Conservation (phyloP, 2,888 invertebrate species). For the Byasa hedistus region DNA sequence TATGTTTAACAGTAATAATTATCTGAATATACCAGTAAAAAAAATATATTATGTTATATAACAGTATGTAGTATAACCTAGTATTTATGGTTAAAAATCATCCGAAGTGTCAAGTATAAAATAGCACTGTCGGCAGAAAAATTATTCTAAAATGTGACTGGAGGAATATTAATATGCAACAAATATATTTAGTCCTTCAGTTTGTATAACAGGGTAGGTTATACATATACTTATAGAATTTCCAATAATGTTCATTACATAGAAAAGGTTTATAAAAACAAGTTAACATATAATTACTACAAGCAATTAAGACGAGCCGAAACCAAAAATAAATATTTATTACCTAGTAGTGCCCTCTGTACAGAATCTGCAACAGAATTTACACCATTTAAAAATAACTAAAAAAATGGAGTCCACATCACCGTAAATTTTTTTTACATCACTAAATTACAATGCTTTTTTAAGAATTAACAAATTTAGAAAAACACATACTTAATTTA, state of each 20-base stretch:
- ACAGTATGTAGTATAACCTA: constrained; percentile 64
- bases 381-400: constrained; percentile 11
- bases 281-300: constrained; percentile 48
- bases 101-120: constrained; percentile 35
- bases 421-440: constrained; percentile 9
- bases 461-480: constrained; percentile 19
- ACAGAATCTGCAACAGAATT: constrained; percentile 12
- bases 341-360: constrained; percentile 48
- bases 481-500: constrained; percentile 48
- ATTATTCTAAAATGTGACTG: constrained; percentile 20
- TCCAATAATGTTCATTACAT: constrained; percentile 40
- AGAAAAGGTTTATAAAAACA: constrained; percentile 65
- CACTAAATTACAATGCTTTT: constrained; percentile 4
- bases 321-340: constrained; percentile 55
- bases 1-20: constrained; percentile 75
- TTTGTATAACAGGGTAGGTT: constrained; percentile 29
- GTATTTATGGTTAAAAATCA: constrained; percentile 45
- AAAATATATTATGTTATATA: constrained; percentile 74
- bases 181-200: constrained; percentile 25
- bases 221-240: constrained; percentile 26
- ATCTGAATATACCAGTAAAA: constrained; percentile 77
- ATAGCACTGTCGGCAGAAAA: constrained; percentile 24
- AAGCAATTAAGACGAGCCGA: constrained; percentile 38
- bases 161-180: constrained; percentile 22
- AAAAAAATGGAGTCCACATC: constrained; percentile 13